Percentiles rank a stretch among this genome's conserved stretches.
Conservation (phyloP, 2,888 invertebrate genomes). For the Cataglyphis livida region DNA sequence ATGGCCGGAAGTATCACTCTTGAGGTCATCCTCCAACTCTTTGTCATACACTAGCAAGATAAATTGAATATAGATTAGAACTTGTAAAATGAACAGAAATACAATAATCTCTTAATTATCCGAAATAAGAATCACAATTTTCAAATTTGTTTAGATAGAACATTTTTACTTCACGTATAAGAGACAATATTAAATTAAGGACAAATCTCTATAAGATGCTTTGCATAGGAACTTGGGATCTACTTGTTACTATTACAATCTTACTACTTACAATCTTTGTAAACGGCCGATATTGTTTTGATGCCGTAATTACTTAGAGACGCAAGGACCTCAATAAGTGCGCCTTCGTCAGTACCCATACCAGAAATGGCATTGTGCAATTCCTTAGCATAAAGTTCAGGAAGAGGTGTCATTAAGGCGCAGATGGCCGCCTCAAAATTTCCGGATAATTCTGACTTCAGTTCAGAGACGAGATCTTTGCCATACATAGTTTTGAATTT, state of each 20-base stretch:
- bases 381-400: constrained; percentile 94
- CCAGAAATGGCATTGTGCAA: constrained; percentile 94
- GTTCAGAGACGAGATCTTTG: constrained; percentile 93
- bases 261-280: constrained; percentile 90
- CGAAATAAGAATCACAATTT: not conserved
- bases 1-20: constrained; percentile 95
- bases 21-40: constrained; percentile 93
- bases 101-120: not conserved
- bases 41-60: constrained; percentile 91
- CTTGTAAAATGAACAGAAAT: not conserved
- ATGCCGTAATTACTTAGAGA: constrained; percentile 95
- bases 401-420: constrained; percentile 94
- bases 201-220: not conserved
- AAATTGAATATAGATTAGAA: not conserved
- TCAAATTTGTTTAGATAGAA: not conserved
- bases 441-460: constrained; percentile 95
- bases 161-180: not conserved
- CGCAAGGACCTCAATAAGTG: constrained; percentile 95
- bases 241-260: not conserved
- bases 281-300: constrained; percentile 91
- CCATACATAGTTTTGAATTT: constrained; percentile 95
- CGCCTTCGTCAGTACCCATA: constrained; percentile 87
- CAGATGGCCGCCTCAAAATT: constrained; percentile 94
- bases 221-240: constrained; percentile 88
- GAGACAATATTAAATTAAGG: not conserved